A percentile compares a stretch with the other conserved stretches of the same genome.
Evolutionary conservation across 2,888 invertebrate species (phyloP).

Genomic region (Synanthedon myopaeformis): DNA sequence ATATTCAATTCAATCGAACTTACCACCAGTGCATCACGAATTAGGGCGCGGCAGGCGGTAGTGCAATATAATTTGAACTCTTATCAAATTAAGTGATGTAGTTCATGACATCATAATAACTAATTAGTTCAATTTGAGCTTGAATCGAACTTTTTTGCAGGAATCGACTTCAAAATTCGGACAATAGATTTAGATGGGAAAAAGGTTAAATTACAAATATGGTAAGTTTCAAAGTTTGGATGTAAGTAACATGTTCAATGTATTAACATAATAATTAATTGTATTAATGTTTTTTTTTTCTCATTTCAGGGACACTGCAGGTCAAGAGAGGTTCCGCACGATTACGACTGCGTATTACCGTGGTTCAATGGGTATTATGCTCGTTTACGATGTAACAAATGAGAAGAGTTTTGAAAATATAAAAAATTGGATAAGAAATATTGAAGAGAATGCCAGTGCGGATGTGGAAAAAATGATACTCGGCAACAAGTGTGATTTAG

Average conservation of each 20-base stretch:
- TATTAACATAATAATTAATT: neutral
- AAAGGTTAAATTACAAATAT: slow-evolving; percentile 99
- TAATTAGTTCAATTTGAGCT: slow-evolving; percentile 43
- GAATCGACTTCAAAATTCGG: slow-evolving; percentile 99
- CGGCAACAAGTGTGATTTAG: slow-evolving; percentile 98
- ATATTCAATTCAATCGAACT: slow-evolving; percentile 9
- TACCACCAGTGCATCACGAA: slow-evolving; percentile 7
- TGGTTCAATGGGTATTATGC: slow-evolving; percentile 99
- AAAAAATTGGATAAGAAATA: slow-evolving; percentile 99
- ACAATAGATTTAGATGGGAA: slow-evolving; percentile 98
- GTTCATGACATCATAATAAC: slow-evolving; percentile 65
- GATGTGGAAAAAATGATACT: slow-evolving; percentile 99
- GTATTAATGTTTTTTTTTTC: neutral
- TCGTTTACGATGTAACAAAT: slow-evolving; percentile 99
- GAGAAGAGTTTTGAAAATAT: slow-evolving; percentile 99
- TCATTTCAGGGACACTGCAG: slow-evolving; percentile 92
- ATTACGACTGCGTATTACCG: slow-evolving; percentile 99
- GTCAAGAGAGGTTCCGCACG: slow-evolving; percentile 98
- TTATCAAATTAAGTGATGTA: slow-evolving; percentile 47
- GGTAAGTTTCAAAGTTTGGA: slow-evolving; percentile 73
- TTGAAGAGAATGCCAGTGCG: slow-evolving; percentile 98
- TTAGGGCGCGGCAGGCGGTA: slow-evolving; percentile 54
- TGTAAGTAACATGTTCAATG: neutral
- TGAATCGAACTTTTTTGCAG: slow-evolving; percentile 69
- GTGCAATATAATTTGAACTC: slow-evolving; percentile 29